phyloP scores from a whole-genome alignment of 2,888 invertebrate genomes.

The Sialis fuliginosa region DNA sequence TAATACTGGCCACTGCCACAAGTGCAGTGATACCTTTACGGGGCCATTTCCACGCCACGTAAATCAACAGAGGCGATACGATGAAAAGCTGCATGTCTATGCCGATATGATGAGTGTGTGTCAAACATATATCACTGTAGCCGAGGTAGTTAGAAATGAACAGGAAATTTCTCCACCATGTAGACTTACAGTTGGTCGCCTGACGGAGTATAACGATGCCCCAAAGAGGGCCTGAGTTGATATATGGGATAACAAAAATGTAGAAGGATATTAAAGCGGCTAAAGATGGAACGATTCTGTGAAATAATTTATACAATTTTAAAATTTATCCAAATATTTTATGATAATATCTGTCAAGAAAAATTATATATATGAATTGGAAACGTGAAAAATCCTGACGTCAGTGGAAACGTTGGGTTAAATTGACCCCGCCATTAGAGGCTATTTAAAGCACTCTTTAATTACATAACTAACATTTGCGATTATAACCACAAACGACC shows the following conservation, averaged over 20 bases:
- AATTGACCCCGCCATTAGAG: no score
- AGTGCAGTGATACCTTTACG: conserved; percentile 30
- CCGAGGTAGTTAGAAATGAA: conserved; percentile 58
- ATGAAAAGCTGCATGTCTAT: conserved; percentile 52
- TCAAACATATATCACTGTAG: conserved; percentile 52
- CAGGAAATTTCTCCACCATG: conserved; percentile 53
- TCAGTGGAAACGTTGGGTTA: no score
- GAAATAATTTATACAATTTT: conserved; percentile 6
- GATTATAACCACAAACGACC: no score
- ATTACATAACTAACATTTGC: no score
- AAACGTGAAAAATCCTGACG: no score
- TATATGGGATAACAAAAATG: conserved; percentile 42
- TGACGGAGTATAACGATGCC: conserved; percentile 48
- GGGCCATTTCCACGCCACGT: conserved; percentile 41
- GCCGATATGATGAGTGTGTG: conserved; percentile 53
- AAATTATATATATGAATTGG: no score
- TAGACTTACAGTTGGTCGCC: conserved; percentile 44
- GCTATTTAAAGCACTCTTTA: no score
- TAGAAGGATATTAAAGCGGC: conserved; percentile 47
- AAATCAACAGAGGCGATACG: conserved; percentile 38
- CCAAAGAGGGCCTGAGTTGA: conserved; percentile 50
- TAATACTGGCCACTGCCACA: conserved; percentile 27
- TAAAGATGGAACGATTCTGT: conserved; percentile 42
- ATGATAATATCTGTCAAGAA: no score
- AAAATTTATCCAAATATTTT: no score